A percentile compares a stretch with the other conserved stretches of the same genome.
phyloP scores from a whole-genome alignment of 2,888 invertebrate species.

The Drosophila engyochracea region DNA sequence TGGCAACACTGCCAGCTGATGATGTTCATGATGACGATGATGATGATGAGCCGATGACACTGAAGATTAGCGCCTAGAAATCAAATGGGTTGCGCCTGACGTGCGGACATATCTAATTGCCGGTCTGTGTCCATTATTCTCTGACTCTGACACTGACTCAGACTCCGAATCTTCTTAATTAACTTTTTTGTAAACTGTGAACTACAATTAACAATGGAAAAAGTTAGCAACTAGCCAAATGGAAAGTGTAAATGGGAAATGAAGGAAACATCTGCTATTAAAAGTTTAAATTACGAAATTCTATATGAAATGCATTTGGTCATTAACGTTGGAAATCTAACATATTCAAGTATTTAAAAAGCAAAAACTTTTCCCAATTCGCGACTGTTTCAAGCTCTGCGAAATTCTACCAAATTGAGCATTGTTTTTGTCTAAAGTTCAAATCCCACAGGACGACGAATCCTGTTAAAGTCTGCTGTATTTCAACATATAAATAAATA shows the following conservation, averaged over 20 bases:
- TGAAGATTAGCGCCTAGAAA: conserved; percentile 49
- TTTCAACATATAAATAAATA: conserved; percentile 52
- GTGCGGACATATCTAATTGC: conserved; percentile 30
- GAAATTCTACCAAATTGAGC: neutral
- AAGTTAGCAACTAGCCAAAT: conserved; percentile 25
- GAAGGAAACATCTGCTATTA: neutral
- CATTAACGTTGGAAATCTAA: neutral
- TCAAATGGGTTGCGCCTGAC: conserved; percentile 21
- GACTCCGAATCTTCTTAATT: conserved; percentile 48
- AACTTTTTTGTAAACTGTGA: conserved; percentile 39
- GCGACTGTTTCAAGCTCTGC: neutral
- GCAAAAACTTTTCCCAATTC: neutral
- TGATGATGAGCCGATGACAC: conserved; percentile 47
- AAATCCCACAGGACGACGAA: conserved; percentile 16
- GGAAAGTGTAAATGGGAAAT: conserved; percentile 30
- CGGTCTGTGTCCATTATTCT: conserved; percentile 9
- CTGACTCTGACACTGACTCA: conserved; percentile 1
- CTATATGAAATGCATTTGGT: neutral
- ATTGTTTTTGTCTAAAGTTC: conserved; percentile 16
- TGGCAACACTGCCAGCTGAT: conserved; percentile 19
- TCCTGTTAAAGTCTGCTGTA: conserved; percentile 7
- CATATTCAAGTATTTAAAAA: neutral
- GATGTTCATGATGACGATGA: conserved; percentile 31
- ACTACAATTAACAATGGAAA: conserved; percentile 31
- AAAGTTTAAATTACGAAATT: neutral